phyloP scores from a whole-genome alignment of 2,113 vertebrate species.

The Vombatus ursinus region DNA sequence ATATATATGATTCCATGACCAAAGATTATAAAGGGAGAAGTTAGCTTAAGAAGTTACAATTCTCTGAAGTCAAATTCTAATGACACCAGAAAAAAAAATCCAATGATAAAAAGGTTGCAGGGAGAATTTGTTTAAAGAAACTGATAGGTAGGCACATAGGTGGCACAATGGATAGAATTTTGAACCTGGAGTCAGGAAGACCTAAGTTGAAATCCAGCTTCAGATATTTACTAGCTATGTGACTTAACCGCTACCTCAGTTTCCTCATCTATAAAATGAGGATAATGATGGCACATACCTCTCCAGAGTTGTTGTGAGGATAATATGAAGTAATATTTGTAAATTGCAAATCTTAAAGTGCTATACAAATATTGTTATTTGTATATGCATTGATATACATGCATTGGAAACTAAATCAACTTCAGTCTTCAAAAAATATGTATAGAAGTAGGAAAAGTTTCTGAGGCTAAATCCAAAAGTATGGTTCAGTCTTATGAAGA shows the following conservation, averaged over 20 bases:
- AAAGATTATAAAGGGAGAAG: neutral
- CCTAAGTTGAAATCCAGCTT: neutral
- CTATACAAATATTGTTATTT: neutral
- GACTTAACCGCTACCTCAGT: neutral
- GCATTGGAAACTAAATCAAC: neutral
- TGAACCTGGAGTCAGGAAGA: neutral
- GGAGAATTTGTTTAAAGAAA: neutral
- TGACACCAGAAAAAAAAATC: neutral
- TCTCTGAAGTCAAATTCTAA: neutral
- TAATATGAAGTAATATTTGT: neutral
- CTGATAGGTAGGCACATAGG: neutral
- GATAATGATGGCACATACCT: neutral
- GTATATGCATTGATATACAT: neutral
- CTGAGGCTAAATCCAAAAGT: neutral
- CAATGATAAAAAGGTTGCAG: neutral
- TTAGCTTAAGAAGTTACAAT: neutral
- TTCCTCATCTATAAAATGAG: neutral
- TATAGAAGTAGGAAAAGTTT: neutral
- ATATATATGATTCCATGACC: neutral
- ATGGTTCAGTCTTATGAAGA: neutral
- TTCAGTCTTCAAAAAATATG: neutral
- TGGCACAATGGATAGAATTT: neutral
- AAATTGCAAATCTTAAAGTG: neutral
- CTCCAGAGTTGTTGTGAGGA: neutral
- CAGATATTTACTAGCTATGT: neutral